Base-by-base conservation (phyloP, 2,888 invertebrate genomes). In the Melieria crassipennis region DNA sequence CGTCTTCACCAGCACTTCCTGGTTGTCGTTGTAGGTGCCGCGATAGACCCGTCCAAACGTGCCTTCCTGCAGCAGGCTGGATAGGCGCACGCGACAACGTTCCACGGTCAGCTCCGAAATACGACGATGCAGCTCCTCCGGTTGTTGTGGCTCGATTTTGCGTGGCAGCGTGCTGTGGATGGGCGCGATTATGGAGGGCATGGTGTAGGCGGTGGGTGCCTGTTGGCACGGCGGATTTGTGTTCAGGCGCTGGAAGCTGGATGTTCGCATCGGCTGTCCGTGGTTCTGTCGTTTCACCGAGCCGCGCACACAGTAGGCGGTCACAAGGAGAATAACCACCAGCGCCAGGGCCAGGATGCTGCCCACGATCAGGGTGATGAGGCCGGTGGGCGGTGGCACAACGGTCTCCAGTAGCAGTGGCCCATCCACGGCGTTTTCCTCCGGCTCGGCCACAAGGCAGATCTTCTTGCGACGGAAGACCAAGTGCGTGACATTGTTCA, bases 11-110 rank as follows among this genome's bases (percentile, higher is more conserved):
- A 93, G 88, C 58, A 96, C 94, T 81, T 94, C 93, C 78, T 91
- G 91, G 82, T 89, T 89, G 11, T 91, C 90, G 89, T 92, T 93
- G 88, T 90, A 94, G 76, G 88, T 94, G 11, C 95, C 97, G 74
- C 92, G 91, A 85, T 94, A 95, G 47, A 96, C 91, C 63, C 93
- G 90, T 0, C 96, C 96, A 81, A 96, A 97, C 16, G 96, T 95
- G 48, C 97, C 97, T 88, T 94, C 92, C 76, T 93, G 92, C 5
- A 92, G 90, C 57, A 95, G 90, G 75, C 92, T 93, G 66, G 92
- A 91, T 76, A 95, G 87, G 62, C 94, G 89, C 50, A 95, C 93
- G 74, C 94, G 90, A 85, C 94, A 95, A 84, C 92, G 80, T 76
- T 87, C 84, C 30, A 87, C 87, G 0, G 87, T 87, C 48, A 87